These are phyloP conservation scores for Gavialis gangeticus DNA, from an alignment of 2,113 vertebrate species.

Conservation along the genomic window DNA sequence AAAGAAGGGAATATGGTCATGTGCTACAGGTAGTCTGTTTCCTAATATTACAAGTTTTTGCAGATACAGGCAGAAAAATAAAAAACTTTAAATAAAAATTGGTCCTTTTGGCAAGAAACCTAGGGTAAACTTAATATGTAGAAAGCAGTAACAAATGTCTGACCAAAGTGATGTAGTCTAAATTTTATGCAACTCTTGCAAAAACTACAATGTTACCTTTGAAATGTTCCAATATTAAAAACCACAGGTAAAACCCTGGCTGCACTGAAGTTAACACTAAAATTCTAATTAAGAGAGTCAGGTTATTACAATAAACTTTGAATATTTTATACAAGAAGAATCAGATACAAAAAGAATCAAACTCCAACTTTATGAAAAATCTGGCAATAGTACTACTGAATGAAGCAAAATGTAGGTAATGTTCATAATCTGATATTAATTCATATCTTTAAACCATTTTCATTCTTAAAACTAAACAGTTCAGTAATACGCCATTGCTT, in stretches of 20 bases:
- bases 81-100: neutral
- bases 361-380: neutral
- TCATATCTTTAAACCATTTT: neutral
- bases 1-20: neutral
- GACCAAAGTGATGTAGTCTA: fast-evolving
- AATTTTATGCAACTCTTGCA: neutral
- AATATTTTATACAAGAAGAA: neutral
- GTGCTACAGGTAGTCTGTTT: neutral
- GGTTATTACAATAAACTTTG: neutral
- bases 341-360: neutral
- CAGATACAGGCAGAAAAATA: neutral
- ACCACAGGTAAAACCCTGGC: neutral
- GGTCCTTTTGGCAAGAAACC: neutral
- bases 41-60: neutral
- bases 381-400: neutral
- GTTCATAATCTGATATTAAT: neutral
- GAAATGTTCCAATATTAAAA: neutral
- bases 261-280: neutral
- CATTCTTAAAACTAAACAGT: neutral
- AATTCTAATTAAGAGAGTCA: neutral
- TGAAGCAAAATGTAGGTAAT: neutral
- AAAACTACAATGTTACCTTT: neutral
- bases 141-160: neutral
- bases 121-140: neutral
- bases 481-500: neutral